Evolutionary conservation across 2,113 vertebrate genomes (phyloP), one percentile per base, ranked within the genome.

Genomic region (Crocuta crocuta): DNA sequence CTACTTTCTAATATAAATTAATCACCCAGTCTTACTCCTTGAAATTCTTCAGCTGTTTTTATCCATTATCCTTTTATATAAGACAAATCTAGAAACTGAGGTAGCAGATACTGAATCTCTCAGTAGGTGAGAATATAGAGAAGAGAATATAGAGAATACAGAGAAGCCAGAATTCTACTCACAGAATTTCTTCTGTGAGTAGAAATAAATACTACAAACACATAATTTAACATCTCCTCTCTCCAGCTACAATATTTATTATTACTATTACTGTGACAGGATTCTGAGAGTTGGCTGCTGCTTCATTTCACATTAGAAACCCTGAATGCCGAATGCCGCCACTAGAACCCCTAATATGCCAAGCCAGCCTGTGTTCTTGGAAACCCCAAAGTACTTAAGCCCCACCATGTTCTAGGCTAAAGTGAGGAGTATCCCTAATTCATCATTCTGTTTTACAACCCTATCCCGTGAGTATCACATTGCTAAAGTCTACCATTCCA

Each of bases 31-130:
- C 80, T 89, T 83, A 61, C 15, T 78, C 58, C 71, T 82, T 95
- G 63, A 78, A 85, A 89, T 85, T 95, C 79, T 82, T 86, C 83
- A 87, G 78, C 61, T 89, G 7, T 35, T 65, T 94, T 94, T 39
- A 78, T 66, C 12, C 31, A 87, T 89, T 50, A 86, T 93, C n/a
- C 19, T 87, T 58, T 93, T 39, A 95, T 9, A 94, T 4, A 95
- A 90, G 66, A 73, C 11, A 80, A 89, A 58, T 76, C 68, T 68
- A 88, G 61, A 93, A 89, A 63, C 48, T 93, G 9, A 96, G 45
- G 16, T 48, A 91, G 19, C 28, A 76, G n/a, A 93, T 35, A 35
- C n/a, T n/a, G 16, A 86, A 66, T 91, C 68, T 88, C 53, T 50
- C 55, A 55, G 21, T 76, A 80, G 28, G 6, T 85, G 8, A 79